Base-by-base conservation (phyloP, 2,113 vertebrate species). In the Crotalus horridus region DNA sequence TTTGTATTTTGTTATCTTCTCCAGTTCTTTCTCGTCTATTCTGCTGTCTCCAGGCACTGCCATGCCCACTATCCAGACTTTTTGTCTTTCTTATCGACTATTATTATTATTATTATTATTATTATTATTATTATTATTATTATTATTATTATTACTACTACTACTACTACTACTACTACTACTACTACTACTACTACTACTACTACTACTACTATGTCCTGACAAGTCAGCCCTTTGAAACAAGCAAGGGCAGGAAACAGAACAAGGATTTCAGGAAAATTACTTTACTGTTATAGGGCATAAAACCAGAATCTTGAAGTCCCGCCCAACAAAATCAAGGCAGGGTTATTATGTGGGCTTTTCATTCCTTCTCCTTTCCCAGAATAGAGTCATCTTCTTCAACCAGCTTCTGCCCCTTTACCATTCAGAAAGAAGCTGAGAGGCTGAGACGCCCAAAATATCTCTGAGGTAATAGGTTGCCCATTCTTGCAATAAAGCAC, bases 131-230 rank as follows among this genome's bases (percentile, higher is more conserved):
- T 39, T 39, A 39, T 46, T 46, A 4, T 46, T 46, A 4, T 46
- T 46, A 4, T 46, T 6, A 4, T 6, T 4, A 4, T 4, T 46
- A 4, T 4, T 46, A 4, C 4, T 46, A 4, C 4, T 46, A 4
- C 4, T 46, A 4, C 4, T 46, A 4, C 4, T 46, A 4, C 4
- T 46, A 4, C 4, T 46, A 4, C 4, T 46, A 4, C 4, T 46
- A 46, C 4, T 46, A 46, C 4, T 46, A 46, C 4, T 46, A 46
- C 4, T 46, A 46, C 4, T 46, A 46, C 4, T 46, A 46, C 4
- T 46, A 46, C 4, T 4, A 46, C 4, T 46, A 46, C 4, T 46
- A 46, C 0, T 46, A 46, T 0, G 29, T 6, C 5, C 10, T 29
- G 26, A 64, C 1, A n/a, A n/a, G 26, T 6, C 55, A 20, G 55